Base-by-base conservation (phyloP, 1,140 invertebrate species). In the Heterodera schachtii region DNA sequence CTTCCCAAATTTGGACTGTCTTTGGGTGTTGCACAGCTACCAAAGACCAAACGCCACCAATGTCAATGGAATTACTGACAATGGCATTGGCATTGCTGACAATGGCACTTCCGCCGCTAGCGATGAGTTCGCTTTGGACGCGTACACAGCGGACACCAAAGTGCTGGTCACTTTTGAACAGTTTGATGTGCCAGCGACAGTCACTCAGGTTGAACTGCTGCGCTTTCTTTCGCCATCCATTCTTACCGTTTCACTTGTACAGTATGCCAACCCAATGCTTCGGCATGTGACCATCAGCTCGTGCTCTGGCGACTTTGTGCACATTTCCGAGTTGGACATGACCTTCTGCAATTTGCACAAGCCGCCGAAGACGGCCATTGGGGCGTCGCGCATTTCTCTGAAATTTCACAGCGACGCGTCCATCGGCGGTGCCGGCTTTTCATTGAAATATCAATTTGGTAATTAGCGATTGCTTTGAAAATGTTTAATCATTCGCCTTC, bases 341-440 rank as follows among this genome's bases (percentile, higher is more conserved):
- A 71, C 64, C n/a, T 83, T 81, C 49, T 85, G 84, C 73, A 85
- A 85, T 60, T 19, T 43, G 13, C 46, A 85, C 41, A 73, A 67
- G 46, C 85, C 85, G 9, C 64, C 82, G 41, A 69, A 13, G 41
- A 47, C 31, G 66, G 21, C 82, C 2, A 75, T 87, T 64, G 31
- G 79, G 9, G 81, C 73, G 11, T 78, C 83, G 19, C 21, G 49
- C n/a, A 13, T 85, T 71, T 73, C 86, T 3, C 80, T 91, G 8
- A 84, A 87, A 75, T 91, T 91, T 82, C 84, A 86, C 41, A 87
- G 90, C 6, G 90, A 91, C 83, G 71, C 21, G 21, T 16, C 78
- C 43, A 78, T 78, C 21, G 69, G 81, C 47, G 85, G 87, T 46
- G 76, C 67, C 67, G 85, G 86, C 11, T 87, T 89, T 79, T 82